Percentiles rank a stretch among this genome's conserved stretches.
Conservation (phyloP, 2,888 invertebrate species). For the Leucoma salicis region DNA sequence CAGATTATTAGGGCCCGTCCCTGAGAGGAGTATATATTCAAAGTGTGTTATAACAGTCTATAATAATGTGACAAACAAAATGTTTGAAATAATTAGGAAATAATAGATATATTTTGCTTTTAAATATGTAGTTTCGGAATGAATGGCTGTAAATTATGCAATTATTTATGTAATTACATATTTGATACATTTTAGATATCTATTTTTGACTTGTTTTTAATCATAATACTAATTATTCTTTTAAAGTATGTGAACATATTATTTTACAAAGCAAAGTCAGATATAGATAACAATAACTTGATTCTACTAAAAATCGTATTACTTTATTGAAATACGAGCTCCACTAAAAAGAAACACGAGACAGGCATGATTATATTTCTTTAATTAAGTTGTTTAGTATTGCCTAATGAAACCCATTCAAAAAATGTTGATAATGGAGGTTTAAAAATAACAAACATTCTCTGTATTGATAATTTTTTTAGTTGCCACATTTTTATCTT, state of each 20-base stretch:
- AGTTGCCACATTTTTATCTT: too few species aligned
- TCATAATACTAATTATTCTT: not conserved
- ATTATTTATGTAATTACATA: not conserved
- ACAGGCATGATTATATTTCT: too few species aligned
- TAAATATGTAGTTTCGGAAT: not conserved
- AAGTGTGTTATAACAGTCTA: constrained; percentile 24
- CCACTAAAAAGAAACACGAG: too few species aligned
- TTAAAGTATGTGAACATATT: not conserved
- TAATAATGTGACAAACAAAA: constrained; percentile 15
- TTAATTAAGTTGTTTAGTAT: too few species aligned
- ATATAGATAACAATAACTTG: too few species aligned
- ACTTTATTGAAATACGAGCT: too few species aligned
- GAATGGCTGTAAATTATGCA: not conserved
- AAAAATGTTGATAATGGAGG: too few species aligned
- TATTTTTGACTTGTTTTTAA: not conserved
- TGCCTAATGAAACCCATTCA: too few species aligned
- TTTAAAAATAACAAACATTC: too few species aligned
- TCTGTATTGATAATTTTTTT: too few species aligned
- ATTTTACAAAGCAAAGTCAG: constrained; percentile 1
- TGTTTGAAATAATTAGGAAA: constrained; percentile 24
- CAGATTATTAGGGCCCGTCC: not conserved
- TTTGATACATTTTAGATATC: not conserved
- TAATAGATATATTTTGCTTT: constrained; percentile 1
- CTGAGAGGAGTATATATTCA: constrained; percentile 28
- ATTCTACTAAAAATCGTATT: too few species aligned